Evolutionary conservation across 2,797 vertebrate species (phyloP), one percentile per base, ranked within the genome.

Genomic region (Acanthurus lineatus): DNA sequence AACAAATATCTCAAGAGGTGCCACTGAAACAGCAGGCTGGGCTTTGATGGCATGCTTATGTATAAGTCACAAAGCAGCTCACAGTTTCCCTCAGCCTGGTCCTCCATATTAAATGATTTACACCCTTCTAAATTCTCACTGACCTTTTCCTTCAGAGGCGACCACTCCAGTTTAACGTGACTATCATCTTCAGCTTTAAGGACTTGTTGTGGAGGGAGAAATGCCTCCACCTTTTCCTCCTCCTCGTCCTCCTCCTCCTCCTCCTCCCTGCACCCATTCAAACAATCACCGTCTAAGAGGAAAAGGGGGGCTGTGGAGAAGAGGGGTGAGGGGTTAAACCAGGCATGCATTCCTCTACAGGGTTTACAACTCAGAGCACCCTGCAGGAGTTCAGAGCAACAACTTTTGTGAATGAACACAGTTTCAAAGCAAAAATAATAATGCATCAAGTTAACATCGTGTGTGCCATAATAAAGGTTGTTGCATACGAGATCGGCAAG

Each of bases 111-210:
- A 1, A 63, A 73, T 62, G 44, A 65, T 40, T 73, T 76, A 61
- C 62, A 67, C 0, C 8, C 57, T 32, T 14, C 7, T 42, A 48
- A 69, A 44, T 15, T 17, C 42, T 20, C 53, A 78, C 91, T 85
- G 32, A 95, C 93, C 88, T 91, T 73, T 22, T 87, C 77, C 58
- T 82, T 86, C 9, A 78, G 25, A 19, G 83, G 76, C 0, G 52
- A 72, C 64, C 66, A 64, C 14, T 82, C 59, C 0, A 71, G 65
- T 78, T 91, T 79, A 71, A 25, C 72, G 2, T 57, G 73, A 32
- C 76, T 74, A 51, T 89, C 57, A 20, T 79, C 73, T 60, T 82
- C 89, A 63, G 68, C 35, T 60, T 64, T 72, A 11, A 58, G 83
- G 56, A 54, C 40, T n/a, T 87, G 82, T 57, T 82, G 20, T 2